Evolutionary conservation across 2,888 invertebrate species (phyloP).

Genomic region (Vesta saturnalis): DNA sequence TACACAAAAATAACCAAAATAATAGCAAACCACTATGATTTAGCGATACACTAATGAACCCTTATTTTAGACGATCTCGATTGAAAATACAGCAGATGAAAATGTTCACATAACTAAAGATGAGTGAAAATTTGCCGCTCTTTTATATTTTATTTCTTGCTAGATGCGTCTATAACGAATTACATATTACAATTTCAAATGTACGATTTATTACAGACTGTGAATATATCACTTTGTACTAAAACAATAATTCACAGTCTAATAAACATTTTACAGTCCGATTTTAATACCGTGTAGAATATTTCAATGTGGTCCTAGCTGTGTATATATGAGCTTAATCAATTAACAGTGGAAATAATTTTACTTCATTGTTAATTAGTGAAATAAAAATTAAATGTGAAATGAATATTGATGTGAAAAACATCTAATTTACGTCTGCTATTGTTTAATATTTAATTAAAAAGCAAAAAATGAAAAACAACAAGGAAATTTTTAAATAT

Average conservation of each 20-base stretch:
- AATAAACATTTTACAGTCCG: conserved; percentile 35
- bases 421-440: no score
- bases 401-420: no score
- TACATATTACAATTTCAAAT: conserved; percentile 56
- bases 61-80: no score
- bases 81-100: no score
- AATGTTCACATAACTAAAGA: no score
- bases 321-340: conserved; percentile 43
- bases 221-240: conserved; percentile 21
- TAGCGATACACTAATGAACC: no score
- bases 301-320: conserved; percentile 42
- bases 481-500: no score
- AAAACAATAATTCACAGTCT: conserved; percentile 32
- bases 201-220: conserved; percentile 46
- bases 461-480: no score
- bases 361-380: conserved; percentile 33
- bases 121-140: no score
- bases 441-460: no score
- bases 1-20: no score
- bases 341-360: conserved; percentile 48
- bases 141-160: conserved; percentile 10
- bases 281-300: conserved; percentile 43
- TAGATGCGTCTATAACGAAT: conserved; percentile 54
- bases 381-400: background rate
- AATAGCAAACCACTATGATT: no score